phyloP scores from a whole-genome alignment of 2,888 invertebrate genomes.

The Nematopogon swammerdamellus region DNA sequence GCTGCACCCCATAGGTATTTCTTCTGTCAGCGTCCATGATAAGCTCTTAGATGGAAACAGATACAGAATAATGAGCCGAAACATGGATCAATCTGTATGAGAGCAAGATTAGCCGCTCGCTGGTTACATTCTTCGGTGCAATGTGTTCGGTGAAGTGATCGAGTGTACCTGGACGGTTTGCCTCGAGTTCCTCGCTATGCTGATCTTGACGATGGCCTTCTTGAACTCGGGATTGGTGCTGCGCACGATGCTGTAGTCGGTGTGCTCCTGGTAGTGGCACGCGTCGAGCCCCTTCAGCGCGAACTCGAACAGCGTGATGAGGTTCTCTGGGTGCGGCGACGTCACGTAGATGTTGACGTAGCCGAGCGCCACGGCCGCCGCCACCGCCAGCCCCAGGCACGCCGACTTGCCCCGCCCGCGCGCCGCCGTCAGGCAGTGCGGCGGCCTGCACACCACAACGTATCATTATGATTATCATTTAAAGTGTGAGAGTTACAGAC shows the following conservation, averaged over 20 bases:
- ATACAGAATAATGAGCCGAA: no score
- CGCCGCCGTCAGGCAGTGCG: constrained; percentile 93
- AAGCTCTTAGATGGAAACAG: no score
- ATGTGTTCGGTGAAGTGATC: no score
- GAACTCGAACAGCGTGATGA: constrained; percentile 96
- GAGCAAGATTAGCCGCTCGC: no score
- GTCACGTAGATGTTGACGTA: constrained; percentile 96
- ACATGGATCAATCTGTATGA: no score
- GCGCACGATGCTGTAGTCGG: constrained; percentile 91
- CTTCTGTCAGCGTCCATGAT: no score
- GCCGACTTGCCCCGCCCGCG: constrained; percentile 98
- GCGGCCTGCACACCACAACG: constrained; percentile 75
- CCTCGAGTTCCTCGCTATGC: constrained; percentile 84
- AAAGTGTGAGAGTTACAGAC: no score
- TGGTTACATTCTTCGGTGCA: no score
- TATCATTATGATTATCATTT: no score
- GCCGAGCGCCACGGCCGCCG: constrained; percentile 66
- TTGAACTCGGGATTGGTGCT: constrained; percentile 96
- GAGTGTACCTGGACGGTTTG: constrained; percentile 82
- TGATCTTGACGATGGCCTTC: constrained; percentile 92
- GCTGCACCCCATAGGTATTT: no score
- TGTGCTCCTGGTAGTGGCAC: constrained; percentile 91
- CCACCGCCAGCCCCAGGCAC: constrained; percentile 89
- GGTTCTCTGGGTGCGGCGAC: constrained; percentile 96
- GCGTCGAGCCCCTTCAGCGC: constrained; percentile 94